phyloP scores from a whole-genome alignment of 2,797 vertebrate genomes.

The Fistularia commersonii region DNA sequence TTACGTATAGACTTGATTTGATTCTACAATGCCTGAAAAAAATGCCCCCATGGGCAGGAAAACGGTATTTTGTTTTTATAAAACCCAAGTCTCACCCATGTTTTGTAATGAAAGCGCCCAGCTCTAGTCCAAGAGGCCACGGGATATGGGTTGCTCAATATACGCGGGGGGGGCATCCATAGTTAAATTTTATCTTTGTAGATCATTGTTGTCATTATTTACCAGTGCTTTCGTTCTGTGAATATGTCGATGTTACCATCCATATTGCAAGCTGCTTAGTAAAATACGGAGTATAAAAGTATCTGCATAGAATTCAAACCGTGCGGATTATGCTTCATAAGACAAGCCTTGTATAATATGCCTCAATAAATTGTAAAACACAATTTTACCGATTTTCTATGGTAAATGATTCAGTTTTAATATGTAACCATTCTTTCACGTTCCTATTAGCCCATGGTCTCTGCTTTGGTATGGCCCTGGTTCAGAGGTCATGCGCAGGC shows the following conservation, averaged over 20 bases:
- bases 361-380: no score
- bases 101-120: constrained; percentile 51
- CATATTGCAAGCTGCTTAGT: no score
- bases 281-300: no score
- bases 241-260: no score
- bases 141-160: constrained; percentile 37
- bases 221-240: no score
- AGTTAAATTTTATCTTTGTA: not conserved
- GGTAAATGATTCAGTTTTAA: not conserved
- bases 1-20: no score
- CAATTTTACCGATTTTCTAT: no score
- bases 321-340: no score
- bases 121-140: constrained; percentile 26
- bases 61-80: not conserved
- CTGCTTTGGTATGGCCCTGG: constrained; percentile 38
- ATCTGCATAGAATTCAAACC: no score
- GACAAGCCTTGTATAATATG: no score
- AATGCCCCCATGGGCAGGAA: no score
- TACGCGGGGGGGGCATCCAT: constrained; percentile 4
- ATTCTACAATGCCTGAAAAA: no score
- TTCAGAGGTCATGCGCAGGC: constrained; percentile 62
- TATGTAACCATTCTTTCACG: not conserved
- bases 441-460: not conserved
- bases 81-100: constrained; percentile 14
- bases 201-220: not conserved